Evolutionary conservation across 2,888 invertebrate genomes (phyloP).

Genomic region (Melipona bicolor): DNA sequence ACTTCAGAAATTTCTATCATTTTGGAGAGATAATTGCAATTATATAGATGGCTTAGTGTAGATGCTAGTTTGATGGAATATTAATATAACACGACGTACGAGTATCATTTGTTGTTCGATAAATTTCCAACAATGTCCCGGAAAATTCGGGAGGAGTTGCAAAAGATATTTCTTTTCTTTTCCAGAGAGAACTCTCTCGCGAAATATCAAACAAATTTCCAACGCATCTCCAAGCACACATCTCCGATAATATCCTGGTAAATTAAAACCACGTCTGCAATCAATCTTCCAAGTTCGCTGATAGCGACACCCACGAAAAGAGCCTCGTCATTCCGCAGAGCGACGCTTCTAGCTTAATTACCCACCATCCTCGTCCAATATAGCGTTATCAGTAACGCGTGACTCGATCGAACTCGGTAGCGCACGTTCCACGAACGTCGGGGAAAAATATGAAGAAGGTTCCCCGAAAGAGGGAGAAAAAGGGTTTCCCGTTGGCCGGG

Average conservation of each 20-base stretch:
- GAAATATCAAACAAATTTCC: neutral
- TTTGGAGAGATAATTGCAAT: neutral
- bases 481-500: slow-evolving; percentile 15
- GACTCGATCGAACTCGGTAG: slow-evolving; percentile 3
- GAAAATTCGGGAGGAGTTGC: neutral
- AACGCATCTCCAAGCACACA: neutral
- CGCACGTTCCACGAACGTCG: neutral
- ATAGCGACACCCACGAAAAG: neutral
- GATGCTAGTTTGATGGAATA: neutral
- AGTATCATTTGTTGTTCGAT: no score
- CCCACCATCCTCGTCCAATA: no score
- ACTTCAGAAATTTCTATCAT: no score
- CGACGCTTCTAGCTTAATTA: neutral
- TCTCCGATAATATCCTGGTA: neutral
- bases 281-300: neutral
- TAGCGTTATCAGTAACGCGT: slow-evolving; percentile 7
- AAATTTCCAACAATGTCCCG: no score
- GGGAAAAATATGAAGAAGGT: slow-evolving; percentile 3
- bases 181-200: neutral
- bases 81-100: neutral
- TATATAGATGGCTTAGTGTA: neutral
- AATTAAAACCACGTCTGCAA: neutral
- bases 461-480: slow-evolving; percentile 8
- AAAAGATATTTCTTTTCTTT: neutral
- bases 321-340: neutral